A percentile compares a stretch with the other conserved stretches of the same genome.
These are phyloP conservation scores for Tetrax tetrax DNA, from an alignment of 2,113 vertebrate species.

Conservation along the genomic window DNA sequence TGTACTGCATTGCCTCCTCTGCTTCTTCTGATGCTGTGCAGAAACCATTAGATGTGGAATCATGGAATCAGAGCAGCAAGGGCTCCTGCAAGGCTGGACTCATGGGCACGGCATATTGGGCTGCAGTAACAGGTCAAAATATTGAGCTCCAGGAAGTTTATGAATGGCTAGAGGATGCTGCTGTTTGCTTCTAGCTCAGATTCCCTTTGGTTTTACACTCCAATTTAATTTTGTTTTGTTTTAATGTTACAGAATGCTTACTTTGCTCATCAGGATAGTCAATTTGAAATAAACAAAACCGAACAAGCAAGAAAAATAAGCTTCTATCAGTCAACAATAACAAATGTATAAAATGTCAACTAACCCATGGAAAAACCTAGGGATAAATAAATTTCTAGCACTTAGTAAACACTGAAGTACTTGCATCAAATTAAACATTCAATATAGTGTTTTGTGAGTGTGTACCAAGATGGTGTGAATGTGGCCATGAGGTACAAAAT, in stretches of 20 bases:
- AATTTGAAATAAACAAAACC: not conserved
- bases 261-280: not conserved
- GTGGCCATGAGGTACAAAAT: not conserved
- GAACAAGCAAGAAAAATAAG: not conserved
- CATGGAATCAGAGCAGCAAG: not conserved
- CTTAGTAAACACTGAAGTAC: conserved; percentile 50
- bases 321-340: not conserved
- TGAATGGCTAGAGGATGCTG: not conserved
- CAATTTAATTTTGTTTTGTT: not conserved
- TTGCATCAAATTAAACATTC: conserved; percentile 58
- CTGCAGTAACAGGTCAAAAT: not conserved
- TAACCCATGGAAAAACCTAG: conserved; percentile 33
- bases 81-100: not conserved
- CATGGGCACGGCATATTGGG: not conserved
- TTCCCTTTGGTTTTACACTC: not conserved
- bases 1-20: not conserved
- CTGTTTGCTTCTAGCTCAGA: not conserved
- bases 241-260: not conserved
- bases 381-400: conserved; percentile 57
- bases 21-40: not conserved
- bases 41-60: not conserved
- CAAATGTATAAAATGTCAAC: conserved; percentile 25
- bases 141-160: not conserved
- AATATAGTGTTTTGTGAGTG: conserved; percentile 31
- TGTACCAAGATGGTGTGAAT: not conserved